Conservation (phyloP, 2,113 vertebrate genomes). For the Monopterus albus region DNA sequence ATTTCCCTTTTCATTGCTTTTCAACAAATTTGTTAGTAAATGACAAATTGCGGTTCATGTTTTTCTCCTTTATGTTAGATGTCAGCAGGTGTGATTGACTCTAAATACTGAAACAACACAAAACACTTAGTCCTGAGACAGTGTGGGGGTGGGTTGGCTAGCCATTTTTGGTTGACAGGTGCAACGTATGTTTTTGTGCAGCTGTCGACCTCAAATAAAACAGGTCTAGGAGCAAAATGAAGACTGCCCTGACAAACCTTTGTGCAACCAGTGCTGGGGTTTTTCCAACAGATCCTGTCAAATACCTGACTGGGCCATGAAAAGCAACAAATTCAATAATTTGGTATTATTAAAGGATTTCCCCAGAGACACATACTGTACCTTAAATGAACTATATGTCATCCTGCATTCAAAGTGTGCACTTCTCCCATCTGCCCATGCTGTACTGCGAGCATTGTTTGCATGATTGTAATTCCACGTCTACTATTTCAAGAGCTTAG, state of each 20-base stretch:
- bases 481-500: constrained; percentile 47
- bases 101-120: neutral
- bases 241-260: neutral
- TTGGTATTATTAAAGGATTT: neutral
- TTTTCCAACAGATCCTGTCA: neutral
- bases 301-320: neutral
- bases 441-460: constrained; percentile 24
- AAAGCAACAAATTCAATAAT: neutral
- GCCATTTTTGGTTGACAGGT: neutral
- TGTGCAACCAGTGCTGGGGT: neutral
- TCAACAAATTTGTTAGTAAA: constrained; percentile 17
- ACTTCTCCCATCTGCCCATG: constrained; percentile 17
- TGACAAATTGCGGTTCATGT: neutral
- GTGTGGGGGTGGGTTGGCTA: neutral
- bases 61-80: constrained; percentile 4
- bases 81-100: constrained; percentile 22
- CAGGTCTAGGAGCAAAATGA: neutral
- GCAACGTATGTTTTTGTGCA: neutral
- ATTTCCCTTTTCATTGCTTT: neutral
- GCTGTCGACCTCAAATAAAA: neutral
- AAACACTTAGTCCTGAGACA: constrained; percentile 4
- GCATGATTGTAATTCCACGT: constrained; percentile 54
- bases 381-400: neutral
- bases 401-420: constrained; percentile 13
- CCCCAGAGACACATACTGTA: too few relatives aligned